These are phyloP conservation scores for Ornithoptera alexandrae DNA, from an alignment of 2,888 invertebrate species.

Conservation along the genomic window DNA sequence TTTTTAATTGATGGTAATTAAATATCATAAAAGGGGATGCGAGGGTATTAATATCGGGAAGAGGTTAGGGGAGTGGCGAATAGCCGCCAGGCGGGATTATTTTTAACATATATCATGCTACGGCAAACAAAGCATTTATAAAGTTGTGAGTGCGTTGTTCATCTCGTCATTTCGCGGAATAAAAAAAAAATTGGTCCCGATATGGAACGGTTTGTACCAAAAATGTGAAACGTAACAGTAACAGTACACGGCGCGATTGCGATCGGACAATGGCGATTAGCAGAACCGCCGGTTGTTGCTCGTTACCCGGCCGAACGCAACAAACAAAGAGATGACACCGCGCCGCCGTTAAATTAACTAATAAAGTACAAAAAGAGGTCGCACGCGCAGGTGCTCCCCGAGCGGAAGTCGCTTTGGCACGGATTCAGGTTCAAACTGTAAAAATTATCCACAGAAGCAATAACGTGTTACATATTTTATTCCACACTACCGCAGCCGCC, in stretches of 20 bases:
- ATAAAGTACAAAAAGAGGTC: background rate
- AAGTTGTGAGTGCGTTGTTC: too few relatives aligned
- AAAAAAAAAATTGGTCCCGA: too few relatives aligned
- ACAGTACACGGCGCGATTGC: slow-evolving; percentile 7
- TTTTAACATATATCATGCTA: too few relatives aligned
- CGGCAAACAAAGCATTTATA: too few relatives aligned
- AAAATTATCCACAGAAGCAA: slow-evolving; percentile 40
- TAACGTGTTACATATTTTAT: slow-evolving; percentile 32
- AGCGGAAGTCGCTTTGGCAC: slow-evolving; percentile 42
- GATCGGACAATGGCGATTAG: slow-evolving; percentile 24
- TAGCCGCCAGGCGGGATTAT: too few relatives aligned
- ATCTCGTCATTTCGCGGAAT: too few relatives aligned
- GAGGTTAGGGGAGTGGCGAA: too few relatives aligned
- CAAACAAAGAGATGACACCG: slow-evolving; percentile 24
- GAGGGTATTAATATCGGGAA: too few relatives aligned
- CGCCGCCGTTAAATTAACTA: slow-evolving; percentile 6
- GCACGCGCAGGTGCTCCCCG: slow-evolving; percentile 26
- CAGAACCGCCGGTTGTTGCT: slow-evolving; percentile 16
- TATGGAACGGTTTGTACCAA: too few relatives aligned
- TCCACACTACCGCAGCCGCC: background rate
- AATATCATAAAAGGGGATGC: too few relatives aligned
- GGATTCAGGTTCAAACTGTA: slow-evolving; percentile 43
- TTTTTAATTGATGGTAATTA: too few relatives aligned
- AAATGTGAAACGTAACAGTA: too few relatives aligned
- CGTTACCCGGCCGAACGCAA: slow-evolving; percentile 8